These are phyloP conservation scores for Danaus plexippus DNA, from an alignment of 1,140 invertebrate species.

Conservation along the genomic window DNA sequence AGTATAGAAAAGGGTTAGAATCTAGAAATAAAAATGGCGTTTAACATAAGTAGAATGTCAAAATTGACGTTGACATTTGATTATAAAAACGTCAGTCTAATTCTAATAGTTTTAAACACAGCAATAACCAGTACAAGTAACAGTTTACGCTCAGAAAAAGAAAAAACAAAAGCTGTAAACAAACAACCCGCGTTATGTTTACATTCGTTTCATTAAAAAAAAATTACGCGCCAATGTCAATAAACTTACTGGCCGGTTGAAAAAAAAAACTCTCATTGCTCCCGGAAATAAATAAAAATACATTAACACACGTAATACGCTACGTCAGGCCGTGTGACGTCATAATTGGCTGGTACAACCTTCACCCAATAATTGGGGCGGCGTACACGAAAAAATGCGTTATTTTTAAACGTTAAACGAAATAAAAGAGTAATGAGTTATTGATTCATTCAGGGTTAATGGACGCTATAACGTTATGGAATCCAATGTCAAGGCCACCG, in stretches of 20 bases:
- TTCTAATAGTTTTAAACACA: no score
- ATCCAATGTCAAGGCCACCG: constrained; percentile 41
- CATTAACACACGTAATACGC: constrained; percentile 28
- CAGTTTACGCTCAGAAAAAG: no score
- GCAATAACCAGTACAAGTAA: no score
- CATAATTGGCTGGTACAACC: constrained; percentile 49
- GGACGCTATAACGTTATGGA: constrained; percentile 34
- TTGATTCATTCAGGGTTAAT: constrained; percentile 48
- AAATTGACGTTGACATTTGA: no score
- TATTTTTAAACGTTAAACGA: constrained; percentile 53
- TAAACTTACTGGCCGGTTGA: constrained; percentile 12
- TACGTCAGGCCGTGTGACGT: constrained; percentile 32
- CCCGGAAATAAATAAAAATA: constrained; percentile 30
- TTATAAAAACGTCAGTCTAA: no score
- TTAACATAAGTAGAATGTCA: no score
- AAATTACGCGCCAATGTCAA: constrained; percentile 11
- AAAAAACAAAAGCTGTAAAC: no score
- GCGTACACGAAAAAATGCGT: constrained; percentile 46
- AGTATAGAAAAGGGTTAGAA: no score
- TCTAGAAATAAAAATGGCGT: no score
- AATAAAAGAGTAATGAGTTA: constrained; percentile 57
- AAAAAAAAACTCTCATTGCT: constrained; percentile 24
- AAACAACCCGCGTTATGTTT: no score
- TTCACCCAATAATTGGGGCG: constrained; percentile 49
- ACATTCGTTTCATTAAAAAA: constrained; percentile 8